Base-by-base conservation (phyloP, 2,797 vertebrate genomes). In the Scolopax bukidnonensis region DNA sequence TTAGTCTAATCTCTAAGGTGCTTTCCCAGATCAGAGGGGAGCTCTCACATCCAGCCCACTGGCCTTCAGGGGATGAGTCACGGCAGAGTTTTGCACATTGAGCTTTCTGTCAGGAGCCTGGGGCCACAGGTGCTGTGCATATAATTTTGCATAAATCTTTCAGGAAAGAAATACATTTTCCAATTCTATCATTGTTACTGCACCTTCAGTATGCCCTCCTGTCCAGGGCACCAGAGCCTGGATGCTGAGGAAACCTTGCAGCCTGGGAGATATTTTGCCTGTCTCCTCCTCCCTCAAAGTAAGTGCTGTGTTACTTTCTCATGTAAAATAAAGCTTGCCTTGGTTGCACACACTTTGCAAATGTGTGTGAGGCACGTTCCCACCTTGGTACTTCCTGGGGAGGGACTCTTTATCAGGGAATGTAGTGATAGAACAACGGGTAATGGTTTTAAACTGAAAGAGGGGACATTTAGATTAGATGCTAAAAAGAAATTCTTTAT, bases 41-140 rank as follows among this genome's bases (percentile, higher is more conserved):
- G 10, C 38, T 12, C 45, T 82, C 2, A 1, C 24, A 20, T 32
- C 60, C 76, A 54, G 28, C 16, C 41, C 3, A 6, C 40, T 48
- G 68, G 16, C 23, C 57, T 61, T 9, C 43, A 56, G 7, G 30
- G n/a, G 6, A 23, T 30, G 60, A 90, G 32, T 20, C 24, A 28
- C 4, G 3, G 43, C 63, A 67, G 43, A 19, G 30, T 36, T 87
- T 54, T 67, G 32, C 11, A 4, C 0, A 1, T 11, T 21, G 25
- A 88, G 36, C 43, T 84, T 84, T 71, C 43, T 64, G 16, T 48
- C 10, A 5, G n/a, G 25, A 83, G 32, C 41, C 33, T 16, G n/a
- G 33, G 60, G 23, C 23, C 48, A 47, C 7, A 4, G 0, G 4
- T 10, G 4, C 12, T 1, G 4, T 4, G 17, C 0, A 0, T 27